Evolutionary conservation across 2,888 invertebrate species (phyloP), one percentile per base, ranked within the genome.

Genomic region (Cantharis flavilabris): DNA sequence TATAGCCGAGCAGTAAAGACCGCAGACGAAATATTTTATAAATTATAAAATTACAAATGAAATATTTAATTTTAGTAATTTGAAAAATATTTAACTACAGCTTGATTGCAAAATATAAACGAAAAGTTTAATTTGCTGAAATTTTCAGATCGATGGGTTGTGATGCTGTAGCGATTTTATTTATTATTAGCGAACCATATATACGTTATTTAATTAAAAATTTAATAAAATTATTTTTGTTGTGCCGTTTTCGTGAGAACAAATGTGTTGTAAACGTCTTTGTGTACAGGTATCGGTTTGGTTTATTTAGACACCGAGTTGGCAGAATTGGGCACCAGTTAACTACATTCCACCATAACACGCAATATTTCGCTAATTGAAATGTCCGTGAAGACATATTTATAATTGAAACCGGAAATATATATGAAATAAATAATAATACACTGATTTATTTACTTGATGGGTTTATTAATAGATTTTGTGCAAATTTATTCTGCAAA

Each of bases 391-490:
- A 83, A 81, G 85, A 86, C 86, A 84, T 85, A 85, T 86, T 85
- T 86, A 86, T 86, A 86, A 86, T 86, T 86, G 85, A 83, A 85
- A 85, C 83, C 83, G 82, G 84, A 85, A 84, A 84, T 84, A 85
- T 83, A 82, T 83, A 81, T 75, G 81, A 79, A 83, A 83, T 84
- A 85, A 84, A 84, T 84, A 83, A 75, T 72, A 67, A 62, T 72
- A 28, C 73, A 18, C 65, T 72, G 76, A 76, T 71, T 77, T 75
- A 75, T 64, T 49, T 49, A 49, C 49, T 49, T 49, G 49, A 49
- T 49, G 49, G 49, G 49, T 49, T 49, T 49, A 49, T 49, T 49
- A 13, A 49, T 49, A 49, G 49, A 49, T 49, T 49, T 49, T 49
- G 49, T 49, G n/a, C 49, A 49, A 49, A 49, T n/a, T n/a, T 49